Base-by-base conservation (phyloP, 2,888 invertebrate species). In the Sarcophaga variegata region DNA sequence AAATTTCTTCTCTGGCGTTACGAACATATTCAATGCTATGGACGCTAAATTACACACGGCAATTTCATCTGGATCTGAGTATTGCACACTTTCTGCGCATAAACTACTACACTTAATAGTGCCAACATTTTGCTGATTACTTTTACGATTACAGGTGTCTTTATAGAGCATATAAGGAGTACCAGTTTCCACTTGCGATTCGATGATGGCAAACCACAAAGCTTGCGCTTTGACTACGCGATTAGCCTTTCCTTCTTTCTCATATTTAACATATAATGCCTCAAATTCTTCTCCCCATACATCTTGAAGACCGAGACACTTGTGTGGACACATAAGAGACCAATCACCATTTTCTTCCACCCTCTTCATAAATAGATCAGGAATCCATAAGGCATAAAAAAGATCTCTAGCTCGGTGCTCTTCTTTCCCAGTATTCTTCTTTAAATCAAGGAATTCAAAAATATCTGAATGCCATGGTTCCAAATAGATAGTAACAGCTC, bases 401-500 rank as follows among this genome's bases (percentile, higher is more conserved):
- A 99, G 94, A 93, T 99, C 99, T 78, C 99, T 95, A 0, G 99
- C 99, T 67, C 99, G 95, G 60, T 96, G 95, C 93, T 99, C 99
- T 92, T 99, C 99, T 92, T 98, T 98, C 0, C 99, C 97, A 0
- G 98, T 98, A 92, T 99, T 99, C 93, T 99, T 99, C 92, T 97
- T 98, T 74, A 99, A 94, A 92, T 99, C 97, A 75, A 99, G 94
- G 94, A 99, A 99, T 85, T 98, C 98, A 92, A 99, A 98, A 84
- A 99, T 95, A 93, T 99, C 99, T 0, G 98, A 97, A 94, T 99
- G 99, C 99, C 99, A 99, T 0, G 99, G 99, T 93, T 99, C 99
- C 78, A 99, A 94, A 92, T 99, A 99, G 86, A 99, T 96, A 20
- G 99, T 99, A 94, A 99, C 99, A 4, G 99, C 99, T 27, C 99